Evolutionary conservation across 2,113 vertebrate species (phyloP), one percentile per base, ranked within the genome.

Genomic region (Lanius collurio): DNA sequence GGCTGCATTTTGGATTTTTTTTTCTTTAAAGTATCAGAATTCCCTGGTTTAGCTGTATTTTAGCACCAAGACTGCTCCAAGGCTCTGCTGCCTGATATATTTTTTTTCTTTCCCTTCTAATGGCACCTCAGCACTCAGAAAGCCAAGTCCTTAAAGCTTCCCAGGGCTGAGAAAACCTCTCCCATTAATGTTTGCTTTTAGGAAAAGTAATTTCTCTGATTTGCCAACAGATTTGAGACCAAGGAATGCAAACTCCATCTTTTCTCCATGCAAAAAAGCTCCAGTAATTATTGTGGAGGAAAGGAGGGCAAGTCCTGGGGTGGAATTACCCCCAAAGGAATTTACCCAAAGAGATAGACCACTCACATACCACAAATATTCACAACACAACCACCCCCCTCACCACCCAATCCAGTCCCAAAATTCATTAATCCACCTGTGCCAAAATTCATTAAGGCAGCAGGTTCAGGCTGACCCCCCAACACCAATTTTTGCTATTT

Each of bases 251-350:
- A 83, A 39, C 0, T 4, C 20, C 13, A 24, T 4, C 10, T 23
- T 47, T 56, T 24, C 18, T 23, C 35, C 33, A 12, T 0, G 17
- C 11, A 21, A 30, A 15, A 39, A 41, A 73, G 2, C 9, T 11
- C 8, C 37, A 3, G 0, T 0, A 5, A 9, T 56, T 5, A 6
- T 15, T 24, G 6, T 28, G 3, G 2, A 15, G 15, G 7, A 0
- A 2, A 4, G 1, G 12, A 42, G 4, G 11, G 2, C 52, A 37
- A 53, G 8, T 22, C 52, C 6, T 24, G 11, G 15, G 7, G 13
- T 39, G 5, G 52, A 60, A 79, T 46, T 16, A 20, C 8, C 33
- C 57, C 33, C 19, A 33, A 27, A 14, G 1, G 27, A 11, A 2
- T 23, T 37, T 9, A 16, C 6, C 7, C 35, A 28, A 22, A 24